Conservation (phyloP, 2,113 vertebrate species). For the Apus apus region DNA sequence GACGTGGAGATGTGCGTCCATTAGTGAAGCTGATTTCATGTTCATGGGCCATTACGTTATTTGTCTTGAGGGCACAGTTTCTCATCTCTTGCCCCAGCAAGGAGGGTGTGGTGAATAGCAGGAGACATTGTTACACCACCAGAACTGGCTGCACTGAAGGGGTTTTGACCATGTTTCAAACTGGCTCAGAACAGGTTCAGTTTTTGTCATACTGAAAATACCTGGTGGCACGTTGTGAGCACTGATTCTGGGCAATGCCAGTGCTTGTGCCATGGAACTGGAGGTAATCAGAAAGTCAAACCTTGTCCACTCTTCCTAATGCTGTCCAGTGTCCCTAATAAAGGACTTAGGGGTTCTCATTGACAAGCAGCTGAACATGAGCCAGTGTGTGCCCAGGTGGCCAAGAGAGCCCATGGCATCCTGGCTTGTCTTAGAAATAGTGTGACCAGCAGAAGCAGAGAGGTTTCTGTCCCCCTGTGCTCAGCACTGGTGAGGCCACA, state of each 20-base stretch:
- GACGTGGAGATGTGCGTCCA: neutral
- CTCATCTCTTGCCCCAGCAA: neutral
- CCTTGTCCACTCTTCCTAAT: too few relatives aligned
- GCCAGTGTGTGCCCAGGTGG: too few relatives aligned
- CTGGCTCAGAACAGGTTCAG: neutral
- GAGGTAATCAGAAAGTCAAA: neutral
- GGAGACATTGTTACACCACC: neutral
- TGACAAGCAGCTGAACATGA: too few relatives aligned
- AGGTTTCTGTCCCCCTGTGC: too few relatives aligned
- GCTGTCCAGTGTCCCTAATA: neutral
- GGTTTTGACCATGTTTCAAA: neutral
- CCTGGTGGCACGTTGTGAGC: neutral
- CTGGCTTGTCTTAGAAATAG: too few relatives aligned
- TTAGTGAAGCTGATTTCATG: neutral
- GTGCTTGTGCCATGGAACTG: neutral
- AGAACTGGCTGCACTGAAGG: neutral
- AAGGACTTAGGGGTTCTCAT: too few relatives aligned
- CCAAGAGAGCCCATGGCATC: too few relatives aligned
- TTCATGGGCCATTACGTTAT: neutral
- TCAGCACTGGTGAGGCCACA: too few relatives aligned
- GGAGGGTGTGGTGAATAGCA: neutral
- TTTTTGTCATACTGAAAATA: neutral
- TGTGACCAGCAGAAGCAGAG: too few relatives aligned
- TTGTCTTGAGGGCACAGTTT: neutral
- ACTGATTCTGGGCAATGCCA: rapidly evolving